phyloP scores from a whole-genome alignment of 2,797 vertebrate genomes.

The Lateolabrax maculatus region DNA sequence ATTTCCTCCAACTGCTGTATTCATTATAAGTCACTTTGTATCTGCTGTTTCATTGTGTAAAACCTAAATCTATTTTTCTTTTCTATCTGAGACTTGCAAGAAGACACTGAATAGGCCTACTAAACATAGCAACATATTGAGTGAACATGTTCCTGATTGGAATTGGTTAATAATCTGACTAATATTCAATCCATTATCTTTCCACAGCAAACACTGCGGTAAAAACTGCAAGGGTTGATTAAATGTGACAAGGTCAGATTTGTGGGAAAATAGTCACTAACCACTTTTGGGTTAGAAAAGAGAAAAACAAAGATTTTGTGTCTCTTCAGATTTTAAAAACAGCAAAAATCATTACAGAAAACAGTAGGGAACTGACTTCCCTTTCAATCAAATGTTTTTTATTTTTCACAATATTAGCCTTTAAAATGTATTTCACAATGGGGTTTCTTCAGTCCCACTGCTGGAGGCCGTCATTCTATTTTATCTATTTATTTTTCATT shows the following conservation, averaged over 20 bases:
- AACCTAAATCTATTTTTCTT: neutral
- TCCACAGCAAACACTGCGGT: neutral
- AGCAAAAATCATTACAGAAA: constrained; percentile 6
- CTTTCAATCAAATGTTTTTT: constrained; percentile 33
- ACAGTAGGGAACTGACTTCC: constrained; percentile 1
- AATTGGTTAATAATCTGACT: neutral
- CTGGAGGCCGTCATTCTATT: constrained; percentile 30
- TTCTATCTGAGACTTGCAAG: neutral
- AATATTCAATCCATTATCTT: neutral
- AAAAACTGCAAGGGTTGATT: neutral
- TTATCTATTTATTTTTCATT: constrained; percentile 11
- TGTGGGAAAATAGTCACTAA: neutral
- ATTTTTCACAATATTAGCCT: constrained; percentile 33
- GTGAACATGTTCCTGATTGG: neutral
- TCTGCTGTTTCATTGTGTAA: neutral
- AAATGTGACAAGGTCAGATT: neutral
- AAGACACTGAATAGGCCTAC: neutral
- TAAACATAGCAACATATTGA: neutral
- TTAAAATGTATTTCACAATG: constrained; percentile 16
- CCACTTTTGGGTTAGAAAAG: neutral
- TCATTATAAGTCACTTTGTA: neutral
- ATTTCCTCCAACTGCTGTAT: too few relatives aligned
- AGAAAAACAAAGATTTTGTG: constrained; percentile 2
- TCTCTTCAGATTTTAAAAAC: constrained; percentile 14
- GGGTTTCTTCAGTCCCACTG: constrained; percentile 12